Conservation (phyloP, 1,140 invertebrate species). For the Drosophila auraria region DNA sequence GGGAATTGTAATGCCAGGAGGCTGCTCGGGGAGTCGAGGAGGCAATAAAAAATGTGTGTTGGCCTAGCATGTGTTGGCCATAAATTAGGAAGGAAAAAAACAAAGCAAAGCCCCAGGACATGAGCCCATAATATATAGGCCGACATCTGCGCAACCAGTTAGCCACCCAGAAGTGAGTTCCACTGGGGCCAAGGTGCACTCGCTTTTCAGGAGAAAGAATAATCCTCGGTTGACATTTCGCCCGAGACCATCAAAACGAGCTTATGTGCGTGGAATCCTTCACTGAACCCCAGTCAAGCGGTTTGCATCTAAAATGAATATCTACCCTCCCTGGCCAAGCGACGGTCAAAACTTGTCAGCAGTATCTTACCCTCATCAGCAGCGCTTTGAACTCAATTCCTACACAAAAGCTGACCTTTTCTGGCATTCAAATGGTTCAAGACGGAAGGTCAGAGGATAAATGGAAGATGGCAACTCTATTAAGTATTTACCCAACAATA, state of each 20-base stretch:
- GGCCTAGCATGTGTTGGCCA: slow-evolving; percentile 43
- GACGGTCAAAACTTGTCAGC: slow-evolving; percentile 42
- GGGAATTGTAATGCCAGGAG: slow-evolving; percentile 23
- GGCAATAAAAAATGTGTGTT: slow-evolving; percentile 49
- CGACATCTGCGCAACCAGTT: slow-evolving; percentile 18
- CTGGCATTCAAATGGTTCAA: slow-evolving; percentile 28
- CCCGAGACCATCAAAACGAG: slow-evolving; percentile 43
- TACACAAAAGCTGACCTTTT: slow-evolving; percentile 60
- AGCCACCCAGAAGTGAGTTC: slow-evolving; percentile 3
- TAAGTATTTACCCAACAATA: slow-evolving; percentile 29
- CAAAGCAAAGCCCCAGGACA: slow-evolving; percentile 37
- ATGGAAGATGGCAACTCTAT: slow-evolving; percentile 12
- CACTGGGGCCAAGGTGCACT: slow-evolving; percentile 12
- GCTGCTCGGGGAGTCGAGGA: background rate
- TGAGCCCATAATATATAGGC: slow-evolving; percentile 24
- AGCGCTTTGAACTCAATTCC: slow-evolving; percentile 47
- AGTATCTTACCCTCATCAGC: slow-evolving; percentile 68
- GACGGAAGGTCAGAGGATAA: slow-evolving; percentile 17
- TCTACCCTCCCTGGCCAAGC: background rate
- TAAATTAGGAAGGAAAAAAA: slow-evolving; percentile 43
- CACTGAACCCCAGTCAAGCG: background rate
- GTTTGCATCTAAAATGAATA: slow-evolving; percentile 35
- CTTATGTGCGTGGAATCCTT: slow-evolving; percentile 24
- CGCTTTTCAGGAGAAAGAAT: slow-evolving; percentile 18
- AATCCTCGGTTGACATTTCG: slow-evolving; percentile 57